phyloP scores from a whole-genome alignment of 2,797 vertebrate genomes.

The Jordanella pulchra region DNA sequence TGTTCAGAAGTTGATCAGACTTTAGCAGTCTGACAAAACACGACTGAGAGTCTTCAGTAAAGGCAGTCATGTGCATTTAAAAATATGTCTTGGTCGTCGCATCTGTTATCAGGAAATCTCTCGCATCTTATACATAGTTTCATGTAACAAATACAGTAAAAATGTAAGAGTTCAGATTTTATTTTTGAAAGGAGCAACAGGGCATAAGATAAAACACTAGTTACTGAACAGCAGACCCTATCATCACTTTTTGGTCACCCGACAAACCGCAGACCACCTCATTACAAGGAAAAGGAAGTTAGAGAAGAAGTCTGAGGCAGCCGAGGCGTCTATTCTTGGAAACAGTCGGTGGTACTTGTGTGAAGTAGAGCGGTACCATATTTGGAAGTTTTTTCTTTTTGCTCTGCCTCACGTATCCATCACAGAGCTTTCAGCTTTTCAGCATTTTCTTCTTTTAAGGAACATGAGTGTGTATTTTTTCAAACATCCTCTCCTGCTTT shows the following conservation, averaged over 20 bases:
- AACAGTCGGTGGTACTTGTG: not conserved
- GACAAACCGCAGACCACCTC: constrained; percentile 16
- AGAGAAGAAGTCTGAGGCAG: not conserved
- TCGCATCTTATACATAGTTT: no score
- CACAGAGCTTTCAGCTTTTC: not conserved
- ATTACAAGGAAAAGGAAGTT: not conserved
- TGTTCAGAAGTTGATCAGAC: not conserved
- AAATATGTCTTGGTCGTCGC: no score
- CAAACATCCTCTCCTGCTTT: not conserved
- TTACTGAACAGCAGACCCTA: not conserved
- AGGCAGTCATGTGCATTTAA: no score
- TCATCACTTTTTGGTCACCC: not conserved
- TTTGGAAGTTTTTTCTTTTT: not conserved
- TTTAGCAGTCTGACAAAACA: not conserved
- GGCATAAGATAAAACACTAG: not conserved
- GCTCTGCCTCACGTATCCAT: not conserved
- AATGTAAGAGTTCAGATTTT: not conserved
- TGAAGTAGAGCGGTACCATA: not conserved
- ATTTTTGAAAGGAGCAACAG: not conserved
- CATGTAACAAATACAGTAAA: no score
- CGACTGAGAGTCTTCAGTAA: no score
- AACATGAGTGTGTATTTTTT: not conserved
- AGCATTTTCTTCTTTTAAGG: not conserved
- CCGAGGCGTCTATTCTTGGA: not conserved
- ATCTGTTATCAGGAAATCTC: no score